Evolutionary conservation across 2,113 vertebrate genomes (phyloP).

Genomic region (Epinephelus moara): DNA sequence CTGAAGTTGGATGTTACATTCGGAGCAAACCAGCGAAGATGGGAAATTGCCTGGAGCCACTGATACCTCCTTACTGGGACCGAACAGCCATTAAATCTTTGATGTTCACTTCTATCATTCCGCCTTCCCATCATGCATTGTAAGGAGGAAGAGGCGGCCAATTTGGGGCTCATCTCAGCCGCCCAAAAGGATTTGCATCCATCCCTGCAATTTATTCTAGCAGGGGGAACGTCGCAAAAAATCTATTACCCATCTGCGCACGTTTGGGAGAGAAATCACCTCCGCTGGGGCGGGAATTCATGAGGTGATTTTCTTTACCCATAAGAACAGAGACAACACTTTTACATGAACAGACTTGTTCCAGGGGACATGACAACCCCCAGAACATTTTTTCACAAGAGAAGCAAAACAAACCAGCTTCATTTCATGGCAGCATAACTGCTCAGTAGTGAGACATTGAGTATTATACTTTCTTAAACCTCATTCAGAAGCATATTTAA

Average conservation of each 20-base stretch:
- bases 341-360: conserved; percentile 27
- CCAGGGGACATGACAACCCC: not conserved
- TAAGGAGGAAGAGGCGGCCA: conserved; percentile 48
- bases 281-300: conserved; percentile 14
- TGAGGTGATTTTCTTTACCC: conserved; percentile 23
- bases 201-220: conserved; percentile 51
- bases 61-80: conserved; percentile 53
- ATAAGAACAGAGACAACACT: conserved; percentile 38
- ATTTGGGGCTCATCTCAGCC: conserved; percentile 54
- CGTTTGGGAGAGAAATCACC: conserved; percentile 32
- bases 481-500: conserved; percentile 4
- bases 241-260: conserved; percentile 64
- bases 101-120: conserved; percentile 70
- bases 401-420: not conserved
- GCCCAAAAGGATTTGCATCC: conserved; percentile 68
- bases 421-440: not conserved
- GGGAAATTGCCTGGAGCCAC: conserved; percentile 45
- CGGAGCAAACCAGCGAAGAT: conserved; percentile 37
- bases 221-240: conserved; percentile 63
- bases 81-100: conserved; percentile 69
- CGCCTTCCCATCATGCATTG: conserved; percentile 53
- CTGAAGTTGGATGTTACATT: conserved; percentile 43
- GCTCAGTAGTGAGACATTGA: not conserved
- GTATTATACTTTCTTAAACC: not conserved
- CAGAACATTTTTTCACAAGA: not conserved